These are phyloP conservation scores for Tridacna gigas DNA, from an alignment of 2,888 invertebrate species.

Conservation along the genomic window DNA sequence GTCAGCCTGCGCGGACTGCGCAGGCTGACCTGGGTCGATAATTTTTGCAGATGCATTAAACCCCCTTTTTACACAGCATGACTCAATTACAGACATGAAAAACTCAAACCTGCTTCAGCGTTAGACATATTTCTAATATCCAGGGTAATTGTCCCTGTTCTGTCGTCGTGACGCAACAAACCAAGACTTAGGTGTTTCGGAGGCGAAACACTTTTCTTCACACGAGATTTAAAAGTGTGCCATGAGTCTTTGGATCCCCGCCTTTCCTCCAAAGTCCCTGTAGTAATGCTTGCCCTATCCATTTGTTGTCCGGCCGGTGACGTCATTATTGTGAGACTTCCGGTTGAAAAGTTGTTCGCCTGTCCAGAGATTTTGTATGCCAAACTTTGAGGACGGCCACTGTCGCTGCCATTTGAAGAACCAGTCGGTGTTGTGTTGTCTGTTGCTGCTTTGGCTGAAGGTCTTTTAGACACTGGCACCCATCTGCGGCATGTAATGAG, in stretches of 20 bases:
- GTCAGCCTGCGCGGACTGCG: too few species aligned
- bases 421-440: constrained; percentile 61
- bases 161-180: constrained; percentile 65
- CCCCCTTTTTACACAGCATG: too few species aligned
- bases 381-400: constrained; percentile 60
- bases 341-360: constrained; percentile 28
- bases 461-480: constrained; percentile 69
- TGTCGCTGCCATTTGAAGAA: constrained; percentile 68
- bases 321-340: constrained; percentile 62
- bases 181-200: constrained; percentile 64
- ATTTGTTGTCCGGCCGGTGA: constrained; percentile 43
- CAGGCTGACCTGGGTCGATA: too few species aligned
- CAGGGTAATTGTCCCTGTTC: constrained; percentile 67
- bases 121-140: constrained; percentile 67
- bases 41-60: too few species aligned
- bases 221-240: constrained; percentile 53
- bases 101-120: constrained; percentile 61
- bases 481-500: constrained; percentile 52
- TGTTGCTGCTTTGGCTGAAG: constrained; percentile 46
- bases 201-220: constrained; percentile 53
- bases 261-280: constrained; percentile 43
- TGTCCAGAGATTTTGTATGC: constrained; percentile 54
- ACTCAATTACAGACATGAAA: background rate
- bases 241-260: constrained; percentile 55
- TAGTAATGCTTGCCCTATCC: constrained; percentile 43